Percentiles rank a stretch among this genome's conserved stretches.
phyloP scores from a whole-genome alignment of 2,797 vertebrate genomes.

The Enteromius fasciolatus region DNA sequence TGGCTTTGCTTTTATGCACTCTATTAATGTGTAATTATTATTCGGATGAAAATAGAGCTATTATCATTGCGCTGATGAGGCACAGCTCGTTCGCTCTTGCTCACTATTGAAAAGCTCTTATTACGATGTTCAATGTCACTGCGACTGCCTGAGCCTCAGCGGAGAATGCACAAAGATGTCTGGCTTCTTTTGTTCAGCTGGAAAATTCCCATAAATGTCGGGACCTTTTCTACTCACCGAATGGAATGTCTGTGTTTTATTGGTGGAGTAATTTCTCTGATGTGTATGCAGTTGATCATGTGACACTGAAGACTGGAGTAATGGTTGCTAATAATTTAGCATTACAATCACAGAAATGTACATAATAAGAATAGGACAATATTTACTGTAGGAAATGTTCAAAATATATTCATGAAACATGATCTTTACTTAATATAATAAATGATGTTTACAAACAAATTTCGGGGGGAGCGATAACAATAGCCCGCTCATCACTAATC shows the following conservation, averaged over 20 bases:
- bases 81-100: conserved; percentile 23
- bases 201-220: not conserved
- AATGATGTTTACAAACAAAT: too few species aligned
- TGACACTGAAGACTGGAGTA: not conserved
- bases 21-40: conserved; percentile 55
- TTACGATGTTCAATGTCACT: conserved; percentile 32
- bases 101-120: conserved; percentile 45
- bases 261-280: not conserved
- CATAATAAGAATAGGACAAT: not conserved
- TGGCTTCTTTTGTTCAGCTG: not conserved
- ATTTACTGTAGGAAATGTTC: too few species aligned
- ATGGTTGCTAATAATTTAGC: not conserved
- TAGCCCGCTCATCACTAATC: too few species aligned
- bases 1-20: conserved; percentile 46
- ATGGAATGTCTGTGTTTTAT: conserved; percentile 16
- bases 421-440: too few species aligned
- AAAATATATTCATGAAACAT: too few species aligned
- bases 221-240: not conserved
- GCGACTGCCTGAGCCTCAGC: conserved; percentile 10
- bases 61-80: conserved; percentile 46
- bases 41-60: conserved; percentile 45
- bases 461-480: too few species aligned
- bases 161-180: conserved; percentile 11
- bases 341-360: not conserved
- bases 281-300: not conserved